These are phyloP conservation scores for Calyptommatus sinebrachiatus DNA, from an alignment of 2,113 vertebrate species.

Conservation along the genomic window DNA sequence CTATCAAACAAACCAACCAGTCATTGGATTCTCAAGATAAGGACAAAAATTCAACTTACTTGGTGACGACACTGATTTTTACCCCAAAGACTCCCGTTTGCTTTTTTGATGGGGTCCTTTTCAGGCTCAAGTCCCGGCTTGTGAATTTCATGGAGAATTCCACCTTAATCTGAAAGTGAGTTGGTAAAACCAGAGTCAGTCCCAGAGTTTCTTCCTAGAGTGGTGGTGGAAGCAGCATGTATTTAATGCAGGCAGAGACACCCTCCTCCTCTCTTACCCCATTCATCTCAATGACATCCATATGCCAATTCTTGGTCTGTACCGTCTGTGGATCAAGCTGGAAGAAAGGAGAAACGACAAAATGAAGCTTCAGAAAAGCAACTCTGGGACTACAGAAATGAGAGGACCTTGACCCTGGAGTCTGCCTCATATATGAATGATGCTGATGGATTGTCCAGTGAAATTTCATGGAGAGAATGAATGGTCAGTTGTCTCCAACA, in stretches of 20 bases:
- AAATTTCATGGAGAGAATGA: neutral
- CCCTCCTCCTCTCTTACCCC: constrained; percentile 76
- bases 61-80: constrained; percentile 97
- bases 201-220: too few relatives aligned
- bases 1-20: too few relatives aligned
- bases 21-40: fast-evolving
- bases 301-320: constrained; percentile 98
- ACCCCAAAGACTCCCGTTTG: constrained; percentile 97
- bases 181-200: neutral
- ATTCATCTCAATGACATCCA: constrained; percentile 98
- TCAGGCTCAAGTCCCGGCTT: constrained; percentile 95
- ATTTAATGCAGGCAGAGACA: too few relatives aligned
- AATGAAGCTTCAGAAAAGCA: neutral
- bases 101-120: constrained; percentile 96
- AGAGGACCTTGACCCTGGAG: too few relatives aligned
- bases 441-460: too few relatives aligned
- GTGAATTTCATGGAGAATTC: constrained; percentile 99
- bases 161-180: constrained; percentile 88
- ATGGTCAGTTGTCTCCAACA: neutral
- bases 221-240: too few relatives aligned
- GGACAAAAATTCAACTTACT: constrained; percentile 71
- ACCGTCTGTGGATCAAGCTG: constrained; percentile 95
- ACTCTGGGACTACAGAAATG: too few relatives aligned
- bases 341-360: constrained; percentile 28
- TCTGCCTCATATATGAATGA: too few relatives aligned